A percentile compares a stretch with the other conserved stretches of the same genome.
These are phyloP conservation scores for Celastrina argiolus DNA, from an alignment of 2,888 invertebrate species.

Conservation along the genomic window DNA sequence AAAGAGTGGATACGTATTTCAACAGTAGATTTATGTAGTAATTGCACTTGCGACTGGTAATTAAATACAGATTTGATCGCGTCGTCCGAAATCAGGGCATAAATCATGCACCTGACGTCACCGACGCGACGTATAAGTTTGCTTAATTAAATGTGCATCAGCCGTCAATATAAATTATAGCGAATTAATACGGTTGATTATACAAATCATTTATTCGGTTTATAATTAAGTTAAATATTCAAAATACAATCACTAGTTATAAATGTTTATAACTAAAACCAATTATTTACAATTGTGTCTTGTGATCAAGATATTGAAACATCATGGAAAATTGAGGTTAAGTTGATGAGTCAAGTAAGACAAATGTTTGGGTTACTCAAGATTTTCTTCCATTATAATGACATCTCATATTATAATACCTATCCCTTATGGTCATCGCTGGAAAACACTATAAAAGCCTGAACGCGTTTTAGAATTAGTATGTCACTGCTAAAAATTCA, in stretches of 20 bases:
- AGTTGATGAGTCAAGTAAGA: no score
- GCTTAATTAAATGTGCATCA: conserved; percentile 15
- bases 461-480: conserved; percentile 3
- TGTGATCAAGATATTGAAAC: no score
- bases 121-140: not conserved
- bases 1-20: not conserved
- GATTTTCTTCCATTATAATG: no score
- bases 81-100: conserved; percentile 4
- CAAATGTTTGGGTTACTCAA: no score
- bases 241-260: no score
- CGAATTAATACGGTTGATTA: conserved; percentile 10
- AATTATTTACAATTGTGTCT: no score
- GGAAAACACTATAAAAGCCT: no score
- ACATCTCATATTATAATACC: no score
- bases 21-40: not conserved
- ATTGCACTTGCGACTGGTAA: conserved; percentile 2
- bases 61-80: conserved; percentile 6
- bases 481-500: not conserved
- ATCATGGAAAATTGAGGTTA: no score
- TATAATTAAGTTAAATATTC: not conserved
- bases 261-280: no score
- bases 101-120: conserved; percentile 6
- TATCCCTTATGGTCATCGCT: no score
- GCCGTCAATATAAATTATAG: conserved; percentile 1
- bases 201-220: not conserved